Evolutionary conservation across 1,140 invertebrate species (phyloP).

Genomic region (Hylaeus volcanicus): DNA sequence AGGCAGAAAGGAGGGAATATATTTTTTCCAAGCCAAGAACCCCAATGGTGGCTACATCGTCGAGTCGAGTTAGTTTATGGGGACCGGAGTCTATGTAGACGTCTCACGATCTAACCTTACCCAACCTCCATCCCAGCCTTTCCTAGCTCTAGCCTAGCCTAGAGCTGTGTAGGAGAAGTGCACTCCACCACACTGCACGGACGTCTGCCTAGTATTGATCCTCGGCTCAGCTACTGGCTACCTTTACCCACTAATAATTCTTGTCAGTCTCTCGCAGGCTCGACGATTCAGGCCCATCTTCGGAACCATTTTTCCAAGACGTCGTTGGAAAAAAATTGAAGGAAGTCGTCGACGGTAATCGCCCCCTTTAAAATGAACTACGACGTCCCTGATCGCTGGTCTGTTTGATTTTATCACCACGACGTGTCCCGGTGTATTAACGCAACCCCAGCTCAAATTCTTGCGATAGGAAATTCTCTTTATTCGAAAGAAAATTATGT

Average conservation of each 20-base stretch:
- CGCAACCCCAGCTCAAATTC: too few relatives aligned
- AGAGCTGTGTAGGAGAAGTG: slow-evolving; percentile 76
- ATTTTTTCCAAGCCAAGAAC: slow-evolving; percentile 24
- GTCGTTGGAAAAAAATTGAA: slow-evolving; percentile 11
- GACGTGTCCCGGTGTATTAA: too few relatives aligned
- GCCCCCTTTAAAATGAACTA: neutral
- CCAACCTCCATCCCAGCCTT: slow-evolving; percentile 73
- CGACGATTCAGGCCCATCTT: slow-evolving; percentile 66
- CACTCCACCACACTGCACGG: slow-evolving; percentile 76
- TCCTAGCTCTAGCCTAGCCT: slow-evolving; percentile 75
- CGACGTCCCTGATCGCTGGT: neutral
- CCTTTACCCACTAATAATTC: slow-evolving; percentile 81
- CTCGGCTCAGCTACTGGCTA: slow-evolving; percentile 79
- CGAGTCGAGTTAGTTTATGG: slow-evolving; percentile 75
- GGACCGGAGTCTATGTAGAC: slow-evolving; percentile 76
- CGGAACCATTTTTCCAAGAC: slow-evolving; percentile 41
- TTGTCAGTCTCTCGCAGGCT: slow-evolving; percentile 80
- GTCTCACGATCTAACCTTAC: slow-evolving; percentile 76
- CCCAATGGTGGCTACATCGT: slow-evolving; percentile 66
- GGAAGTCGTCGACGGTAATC: neutral
- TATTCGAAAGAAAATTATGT: too few relatives aligned
- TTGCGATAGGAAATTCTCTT: too few relatives aligned
- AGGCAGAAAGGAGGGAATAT: neutral
- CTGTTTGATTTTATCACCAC: too few relatives aligned
- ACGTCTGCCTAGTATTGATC: slow-evolving; percentile 80